Evolutionary conservation across 2,797 vertebrate species (phyloP).

Genomic region (Nyctibius grandis): DNA sequence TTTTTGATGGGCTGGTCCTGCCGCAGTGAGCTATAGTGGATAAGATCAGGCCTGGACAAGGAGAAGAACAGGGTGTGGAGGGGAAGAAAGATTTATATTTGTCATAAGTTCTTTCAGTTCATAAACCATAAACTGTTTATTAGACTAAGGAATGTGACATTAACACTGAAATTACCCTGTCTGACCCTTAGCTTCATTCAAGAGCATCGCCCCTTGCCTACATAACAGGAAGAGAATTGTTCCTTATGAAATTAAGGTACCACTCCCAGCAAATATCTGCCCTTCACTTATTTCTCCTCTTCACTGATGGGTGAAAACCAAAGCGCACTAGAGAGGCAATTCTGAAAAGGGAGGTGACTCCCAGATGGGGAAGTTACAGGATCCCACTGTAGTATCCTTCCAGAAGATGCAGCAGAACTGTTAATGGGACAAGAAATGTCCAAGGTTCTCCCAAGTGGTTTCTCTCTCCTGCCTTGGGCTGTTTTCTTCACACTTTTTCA

Average conservation of each 20-base stretch:
- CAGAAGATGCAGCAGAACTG: neutral
- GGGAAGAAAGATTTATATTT: neutral
- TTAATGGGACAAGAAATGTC: neutral
- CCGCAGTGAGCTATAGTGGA: conserved; percentile 78
- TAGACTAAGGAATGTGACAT: neutral
- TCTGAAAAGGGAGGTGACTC: neutral
- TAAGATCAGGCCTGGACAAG: conserved; percentile 83
- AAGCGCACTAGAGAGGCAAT: neutral
- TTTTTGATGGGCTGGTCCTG: conserved; percentile 71
- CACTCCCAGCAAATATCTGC: neutral
- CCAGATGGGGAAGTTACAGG: neutral
- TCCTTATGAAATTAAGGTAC: neutral
- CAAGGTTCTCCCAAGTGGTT: neutral
- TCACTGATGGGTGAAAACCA: neutral
- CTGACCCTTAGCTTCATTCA: neutral
- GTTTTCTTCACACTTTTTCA: neutral
- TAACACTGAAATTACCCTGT: neutral
- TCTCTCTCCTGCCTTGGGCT: neutral
- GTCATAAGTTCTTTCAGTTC: neutral
- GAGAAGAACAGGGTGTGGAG: neutral
- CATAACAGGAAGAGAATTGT: neutral
- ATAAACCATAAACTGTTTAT: neutral
- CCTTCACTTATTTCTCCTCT: neutral
- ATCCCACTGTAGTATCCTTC: neutral
- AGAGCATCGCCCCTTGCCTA: neutral